These are phyloP conservation scores for Diploscapter pachys DNA, from an alignment of 1,140 invertebrate genomes.

Conservation along the genomic window DNA sequence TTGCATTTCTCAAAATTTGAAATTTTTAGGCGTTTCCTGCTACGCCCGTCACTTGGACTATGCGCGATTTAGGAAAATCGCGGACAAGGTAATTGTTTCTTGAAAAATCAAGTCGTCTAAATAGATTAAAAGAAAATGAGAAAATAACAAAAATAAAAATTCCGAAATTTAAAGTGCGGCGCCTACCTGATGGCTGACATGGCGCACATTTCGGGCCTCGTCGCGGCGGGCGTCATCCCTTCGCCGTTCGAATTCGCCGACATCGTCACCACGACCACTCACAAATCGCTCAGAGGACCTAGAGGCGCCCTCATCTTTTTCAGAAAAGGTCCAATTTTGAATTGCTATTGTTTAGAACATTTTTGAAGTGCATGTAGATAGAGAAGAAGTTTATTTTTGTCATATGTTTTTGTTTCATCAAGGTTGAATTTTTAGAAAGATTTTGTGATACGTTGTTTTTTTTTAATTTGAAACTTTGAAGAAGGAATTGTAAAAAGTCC, in stretches of 20 bases:
- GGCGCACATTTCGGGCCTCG: constrained; percentile 87
- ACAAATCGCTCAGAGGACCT: constrained; percentile 88
- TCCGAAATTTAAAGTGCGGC: constrained; percentile 63
- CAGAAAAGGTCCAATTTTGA: constrained; percentile 46
- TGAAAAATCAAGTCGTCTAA: no score
- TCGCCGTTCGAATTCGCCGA: constrained; percentile 89
- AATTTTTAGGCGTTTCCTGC: constrained; percentile 74
- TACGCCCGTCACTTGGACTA: constrained; percentile 77
- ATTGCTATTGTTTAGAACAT: not conserved
- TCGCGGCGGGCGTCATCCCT: constrained; percentile 79
- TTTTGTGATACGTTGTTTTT: no score
- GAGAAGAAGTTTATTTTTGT: no score
- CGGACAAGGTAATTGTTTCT: constrained; percentile 66
- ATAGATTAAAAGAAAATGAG: no score
- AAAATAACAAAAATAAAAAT: no score
- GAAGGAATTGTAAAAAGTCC: no score
- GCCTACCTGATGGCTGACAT: constrained; percentile 90
- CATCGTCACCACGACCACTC: constrained; percentile 89
- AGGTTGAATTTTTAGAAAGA: no score
- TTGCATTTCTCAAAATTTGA: no score
- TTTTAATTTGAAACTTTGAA: no score
- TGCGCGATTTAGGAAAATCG: constrained; percentile 79
- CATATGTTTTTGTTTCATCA: no score
- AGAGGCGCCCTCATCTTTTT: constrained; percentile 62
- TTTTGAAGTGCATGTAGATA: constrained; percentile 10